Percentiles rank a stretch among this genome's conserved stretches.
These are phyloP conservation scores for Nothocercus julius DNA, from an alignment of 2,113 vertebrate genomes.

Conservation along the genomic window DNA sequence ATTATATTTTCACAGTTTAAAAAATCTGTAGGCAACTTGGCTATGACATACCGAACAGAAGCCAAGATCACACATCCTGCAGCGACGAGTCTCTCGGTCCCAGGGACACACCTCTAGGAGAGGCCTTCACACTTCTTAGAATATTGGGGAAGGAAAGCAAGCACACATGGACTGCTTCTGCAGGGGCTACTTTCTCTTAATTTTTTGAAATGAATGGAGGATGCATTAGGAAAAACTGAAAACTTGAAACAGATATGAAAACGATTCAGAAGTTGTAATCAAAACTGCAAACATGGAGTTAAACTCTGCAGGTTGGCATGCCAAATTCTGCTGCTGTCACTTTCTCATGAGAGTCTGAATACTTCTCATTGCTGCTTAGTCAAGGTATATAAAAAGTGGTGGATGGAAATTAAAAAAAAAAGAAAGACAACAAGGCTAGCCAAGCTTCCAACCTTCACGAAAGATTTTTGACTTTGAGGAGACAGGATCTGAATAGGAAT, in stretches of 20 bases:
- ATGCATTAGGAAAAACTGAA: not conserved
- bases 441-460: not conserved
- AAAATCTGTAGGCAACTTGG: conserved; percentile 13
- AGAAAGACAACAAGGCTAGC: not conserved
- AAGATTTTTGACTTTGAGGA: not conserved
- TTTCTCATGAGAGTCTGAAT: rapidly evolving
- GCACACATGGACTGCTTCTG: not conserved
- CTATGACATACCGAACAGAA: not conserved
- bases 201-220: not conserved
- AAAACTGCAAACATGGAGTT: not conserved
- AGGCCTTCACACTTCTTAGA: not conserved
- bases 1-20: not conserved
- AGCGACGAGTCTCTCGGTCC: not conserved
- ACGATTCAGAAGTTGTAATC: not conserved
- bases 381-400: not conserved
- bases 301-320: rapidly evolving
- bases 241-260: not conserved
- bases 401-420: not conserved
- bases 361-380: not conserved
- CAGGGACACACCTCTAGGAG: not conserved
- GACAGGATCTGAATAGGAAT: not conserved
- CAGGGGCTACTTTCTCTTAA: not conserved
- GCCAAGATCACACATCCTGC: not conserved
- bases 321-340: not conserved
- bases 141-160: not conserved